These are phyloP conservation scores for Pachliopta kotzebuea DNA, from an alignment of 2,888 invertebrate species.

Conservation along the genomic window DNA sequence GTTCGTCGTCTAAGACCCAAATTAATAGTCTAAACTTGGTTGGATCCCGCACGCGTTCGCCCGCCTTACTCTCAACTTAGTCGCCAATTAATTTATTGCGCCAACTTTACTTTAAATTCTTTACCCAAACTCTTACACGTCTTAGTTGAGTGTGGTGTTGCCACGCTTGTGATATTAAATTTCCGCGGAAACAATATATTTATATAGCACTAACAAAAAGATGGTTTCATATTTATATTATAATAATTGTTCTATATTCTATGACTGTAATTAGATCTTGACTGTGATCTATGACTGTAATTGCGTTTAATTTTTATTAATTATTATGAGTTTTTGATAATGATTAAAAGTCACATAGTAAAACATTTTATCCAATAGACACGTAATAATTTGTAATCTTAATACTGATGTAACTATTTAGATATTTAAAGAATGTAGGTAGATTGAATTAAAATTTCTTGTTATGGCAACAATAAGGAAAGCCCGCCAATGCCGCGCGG, in stretches of 20 bases:
- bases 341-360: no score
- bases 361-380: no score
- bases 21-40: conserved; percentile 77
- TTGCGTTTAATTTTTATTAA: no score
- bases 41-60: conserved; percentile 58
- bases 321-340: no score
- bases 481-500: conserved; percentile 43
- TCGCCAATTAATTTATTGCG: conserved; percentile 76
- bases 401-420: background rate
- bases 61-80: conserved; percentile 67
- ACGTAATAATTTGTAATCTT: no score
- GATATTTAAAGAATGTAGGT: conserved; percentile 9
- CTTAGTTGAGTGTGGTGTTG: conserved; percentile 46
- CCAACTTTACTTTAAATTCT: conserved; percentile 76
- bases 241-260: no score
- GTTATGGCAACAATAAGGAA: conserved; percentile 47
- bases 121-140: conserved; percentile 70
- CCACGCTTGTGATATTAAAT: conserved; percentile 34
- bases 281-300: no score
- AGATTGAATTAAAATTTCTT: conserved; percentile 31
- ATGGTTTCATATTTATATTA: no score
- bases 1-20: conserved; percentile 63
- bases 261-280: no score
- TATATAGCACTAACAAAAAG: no score
- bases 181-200: background rate